Evolutionary conservation across 92 coral and sea anemone genomes (phyloP), one percentile per base, ranked within the genome.

Genomic region (Virgularia gustaviana): DNA sequence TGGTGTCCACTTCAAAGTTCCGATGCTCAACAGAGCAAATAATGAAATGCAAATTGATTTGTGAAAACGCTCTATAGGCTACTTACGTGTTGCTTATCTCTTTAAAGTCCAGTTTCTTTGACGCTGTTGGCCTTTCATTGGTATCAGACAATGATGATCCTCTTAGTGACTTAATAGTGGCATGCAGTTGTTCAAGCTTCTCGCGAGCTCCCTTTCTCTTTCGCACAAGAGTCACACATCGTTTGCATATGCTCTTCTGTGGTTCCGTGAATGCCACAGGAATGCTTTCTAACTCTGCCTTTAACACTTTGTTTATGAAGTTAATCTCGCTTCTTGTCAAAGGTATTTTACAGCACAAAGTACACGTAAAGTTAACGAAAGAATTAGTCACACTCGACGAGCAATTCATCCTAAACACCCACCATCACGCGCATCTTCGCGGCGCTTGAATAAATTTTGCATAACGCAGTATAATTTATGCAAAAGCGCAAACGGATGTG

Each of bases 341-440:
- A 67, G 60, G 61, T 20, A 67, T 28, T 67, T 42, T 67, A 36
- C 45, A 67, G 36, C 74, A 67, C 74, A 67, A 0, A 41, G 45
- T 42, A 67, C 74, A 67, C 36, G 36, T 38, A 36, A 23, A 67
- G 45, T 67, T 67, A 6, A 23, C 74, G 45, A 67, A 67, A 67
- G 74, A 42, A 9, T n/a, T n/a, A n/a, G n/a, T n/a, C n/a, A n/a
- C n/a, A n/a, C n/a, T n/a, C n/a, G n/a, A n/a, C n/a, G n/a, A n/a
- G n/a, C n/a, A n/a, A n/a, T n/a, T n/a, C n/a, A n/a, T n/a, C n/a
- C n/a, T n/a, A n/a, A n/a, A n/a, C n/a, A n/a, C n/a, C n/a, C n/a
- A n/a, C n/a, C n/a, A n/a, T n/a, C n/a, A n/a, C n/a, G n/a, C n/a
- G n/a, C n/a, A n/a, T n/a, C n/a, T n/a, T n/a, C n/a, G n/a, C n/a